phyloP scores from a whole-genome alignment of 2,113 vertebrate genomes.

The Lutjanus erythropterus region DNA sequence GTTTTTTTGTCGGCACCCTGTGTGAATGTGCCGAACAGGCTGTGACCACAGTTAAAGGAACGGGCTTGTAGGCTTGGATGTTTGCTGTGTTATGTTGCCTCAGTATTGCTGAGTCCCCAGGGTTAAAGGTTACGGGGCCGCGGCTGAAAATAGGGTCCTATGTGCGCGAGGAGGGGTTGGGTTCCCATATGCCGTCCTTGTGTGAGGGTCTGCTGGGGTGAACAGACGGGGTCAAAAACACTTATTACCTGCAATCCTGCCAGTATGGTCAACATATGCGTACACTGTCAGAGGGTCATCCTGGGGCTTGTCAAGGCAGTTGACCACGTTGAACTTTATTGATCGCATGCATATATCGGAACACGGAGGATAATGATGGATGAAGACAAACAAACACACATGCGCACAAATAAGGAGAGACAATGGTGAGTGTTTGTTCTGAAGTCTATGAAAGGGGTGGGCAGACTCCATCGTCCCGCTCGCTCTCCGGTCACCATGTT shows the following conservation, averaged over 20 bases:
- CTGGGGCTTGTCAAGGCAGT: background rate
- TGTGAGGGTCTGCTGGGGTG: conserved; percentile 21
- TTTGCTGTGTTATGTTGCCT: conserved; percentile 40
- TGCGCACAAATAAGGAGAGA: conserved; percentile 43
- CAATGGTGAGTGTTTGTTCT: conserved; percentile 61
- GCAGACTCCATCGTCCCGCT: conserved; percentile 60
- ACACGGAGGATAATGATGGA: background rate
- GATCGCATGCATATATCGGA: conserved; percentile 28
- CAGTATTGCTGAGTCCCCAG: conserved; percentile 37
- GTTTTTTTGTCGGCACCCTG: conserved; percentile 45
- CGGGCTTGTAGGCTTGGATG: conserved; percentile 10
- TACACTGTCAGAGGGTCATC: conserved; percentile 4
- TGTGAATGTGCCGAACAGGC: conserved; percentile 40
- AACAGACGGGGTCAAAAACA: conserved; percentile 38
- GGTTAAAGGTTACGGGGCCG: conserved; percentile 64
- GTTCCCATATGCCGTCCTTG: conserved; percentile 51
- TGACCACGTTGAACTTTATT: conserved; percentile 31
- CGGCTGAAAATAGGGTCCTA: conserved; percentile 61
- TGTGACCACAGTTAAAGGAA: conserved; percentile 27
- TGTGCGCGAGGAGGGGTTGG: conserved; percentile 15
- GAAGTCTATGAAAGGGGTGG: conserved; percentile 64
- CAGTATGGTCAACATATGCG: conserved; percentile 14
- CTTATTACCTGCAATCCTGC: conserved; percentile 41
- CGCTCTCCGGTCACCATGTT: conserved; percentile 57
- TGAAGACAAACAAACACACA: conserved; percentile 11